Base-by-base conservation (phyloP, 2,113 vertebrate genomes). In the Amphiprion ocellaris region DNA sequence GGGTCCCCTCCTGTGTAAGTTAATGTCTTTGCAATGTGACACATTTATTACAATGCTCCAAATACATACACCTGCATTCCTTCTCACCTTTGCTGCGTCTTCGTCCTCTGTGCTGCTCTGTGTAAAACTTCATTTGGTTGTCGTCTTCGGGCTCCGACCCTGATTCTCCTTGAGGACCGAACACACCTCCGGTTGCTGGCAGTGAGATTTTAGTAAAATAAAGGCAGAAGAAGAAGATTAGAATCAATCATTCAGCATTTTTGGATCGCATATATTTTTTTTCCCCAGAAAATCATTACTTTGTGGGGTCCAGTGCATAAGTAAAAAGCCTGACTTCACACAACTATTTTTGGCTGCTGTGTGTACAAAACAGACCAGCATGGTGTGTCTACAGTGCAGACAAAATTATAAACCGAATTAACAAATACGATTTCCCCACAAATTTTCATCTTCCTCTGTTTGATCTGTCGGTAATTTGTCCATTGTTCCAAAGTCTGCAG, bases 111-210 rank as follows among this genome's bases (percentile, higher is more conserved):
- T 99, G 96, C 87, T 97, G 97, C 81, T 98, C 97, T 0, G 97
- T 97, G 91, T 97, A 97, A 90, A 98, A 99, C 8, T 97, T 99
- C 74, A 98, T 93, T 77, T 99, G 97, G 6, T 92, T 95, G 84
- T 99, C 97, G 3, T 99, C 97, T 0, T 98, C 97, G 0, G 96
- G 96, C 73, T 99, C 98, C 0, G 97, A 98, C 44, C 97, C 96
- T 0, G 97, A 97, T 30, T 97, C 96, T 9, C 96, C 96, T 87
- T 94, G 93, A 88, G 95, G 96, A 30, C 96, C 96, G 61, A 98
- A 98, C 68, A 96, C 94, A 5, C 95, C 94, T 52, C 95, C 96
- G 46, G 86, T 59, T 23, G 74, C 83, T 93, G 83, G 37, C 24
- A 69, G 49, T 47, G 9, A 81, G 61, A 59, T 30, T 23, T 81